Evolutionary conservation across 2,113 vertebrate species (phyloP), one percentile per base, ranked within the genome.

Genomic region (Galbula dea): DNA sequence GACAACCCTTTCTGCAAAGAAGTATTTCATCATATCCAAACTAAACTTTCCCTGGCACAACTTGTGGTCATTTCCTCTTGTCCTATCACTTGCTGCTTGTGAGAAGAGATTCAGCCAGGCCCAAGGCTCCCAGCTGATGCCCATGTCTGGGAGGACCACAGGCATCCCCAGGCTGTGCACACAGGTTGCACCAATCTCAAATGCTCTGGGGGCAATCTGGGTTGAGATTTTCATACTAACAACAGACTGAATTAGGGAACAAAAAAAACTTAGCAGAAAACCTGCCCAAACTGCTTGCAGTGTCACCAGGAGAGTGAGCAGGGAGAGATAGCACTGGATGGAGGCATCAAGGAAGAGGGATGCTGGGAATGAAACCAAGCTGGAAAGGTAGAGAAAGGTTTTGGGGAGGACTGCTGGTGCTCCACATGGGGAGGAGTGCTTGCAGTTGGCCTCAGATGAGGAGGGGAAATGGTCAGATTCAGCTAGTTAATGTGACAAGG

Each of bases 181-280:
- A 24, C 26, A 29, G 20, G 41, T 67, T 41, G 17, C 46, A 57
- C 11, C 24, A 23, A 7, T 0, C 0, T 5, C 9, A 5, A 71
- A 23, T 1, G 4, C 18, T 11, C 43, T 23, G 23, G 9, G 49
- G 7, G 65, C 16, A 15, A 72, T 23, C 30, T 48, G 52, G 17
- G 29, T 12, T 37, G 27, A 86, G 17, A 23, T 49, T 43, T 89
- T 76, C 32, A 30, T 19, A 34, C 34, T 30, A 37, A 63, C 22
- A 57, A 58, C 20, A 30, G 63, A 15, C 15, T 2, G 36, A 71
- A 41, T 4, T 8, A 7, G 7, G 39, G 22, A 10, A 10, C 8
- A 15, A 58, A 43, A 43, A 46, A 58, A 15, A 7, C 18, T 22
- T 46, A 29, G 29, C 27, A 54, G 39, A 59, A 77, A 39, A 30